A percentile compares a stretch with the other conserved stretches of the same genome.
These are phyloP conservation scores for Acromyrmex heyeri DNA, from an alignment of 1,140 invertebrate genomes.

Conservation along the genomic window DNA sequence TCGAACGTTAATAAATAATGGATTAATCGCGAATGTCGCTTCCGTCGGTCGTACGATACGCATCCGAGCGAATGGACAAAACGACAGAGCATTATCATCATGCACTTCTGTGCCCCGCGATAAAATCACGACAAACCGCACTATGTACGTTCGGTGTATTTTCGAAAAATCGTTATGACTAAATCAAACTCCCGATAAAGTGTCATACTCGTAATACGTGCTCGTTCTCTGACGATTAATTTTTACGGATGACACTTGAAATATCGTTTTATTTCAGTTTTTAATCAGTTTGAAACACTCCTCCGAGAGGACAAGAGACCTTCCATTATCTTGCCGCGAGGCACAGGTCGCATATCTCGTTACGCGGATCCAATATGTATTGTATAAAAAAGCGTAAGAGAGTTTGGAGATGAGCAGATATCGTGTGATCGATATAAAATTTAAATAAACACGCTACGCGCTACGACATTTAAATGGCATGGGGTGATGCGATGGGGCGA, in stretches of 20 bases:
- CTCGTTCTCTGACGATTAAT: background rate
- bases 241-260: constrained; percentile 16
- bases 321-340: constrained; percentile 23
- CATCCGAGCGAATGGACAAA: constrained; percentile 18
- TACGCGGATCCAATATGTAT: constrained; percentile 29
- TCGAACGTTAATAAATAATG: background rate
- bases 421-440: constrained; percentile 48
- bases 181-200: constrained; percentile 4
- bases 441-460: constrained; percentile 52
- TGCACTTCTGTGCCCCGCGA: constrained; percentile 21
- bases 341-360: constrained; percentile 37
- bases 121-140: background rate
- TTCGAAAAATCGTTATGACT: background rate
- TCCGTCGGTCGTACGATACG: constrained; percentile 10
- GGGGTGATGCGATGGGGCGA: constrained; percentile 51
- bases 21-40: background rate
- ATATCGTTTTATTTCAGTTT: constrained; percentile 1
- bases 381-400: constrained; percentile 26
- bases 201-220: background rate
- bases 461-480: constrained; percentile 50
- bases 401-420: constrained; percentile 35
- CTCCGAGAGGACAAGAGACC: background rate
- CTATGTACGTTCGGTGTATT: too few relatives aligned
- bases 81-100: constrained; percentile 22
- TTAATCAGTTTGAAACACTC: constrained; percentile 14